Conservation (phyloP, 2,113 vertebrate genomes). For the Shinisaurus crocodilurus region DNA sequence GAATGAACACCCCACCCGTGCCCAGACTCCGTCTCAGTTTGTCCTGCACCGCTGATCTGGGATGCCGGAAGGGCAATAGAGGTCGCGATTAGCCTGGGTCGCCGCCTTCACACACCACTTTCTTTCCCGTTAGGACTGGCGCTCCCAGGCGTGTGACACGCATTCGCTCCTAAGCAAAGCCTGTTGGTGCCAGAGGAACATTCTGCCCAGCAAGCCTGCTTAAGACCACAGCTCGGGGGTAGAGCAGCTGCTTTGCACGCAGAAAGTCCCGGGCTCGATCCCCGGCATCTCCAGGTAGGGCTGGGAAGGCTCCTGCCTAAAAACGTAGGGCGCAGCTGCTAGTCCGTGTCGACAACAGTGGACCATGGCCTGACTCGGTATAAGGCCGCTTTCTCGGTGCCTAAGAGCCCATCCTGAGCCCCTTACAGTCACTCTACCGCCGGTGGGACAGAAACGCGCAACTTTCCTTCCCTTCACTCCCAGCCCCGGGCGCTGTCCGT, state of each 20-base stretch:
- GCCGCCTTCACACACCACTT: too few relatives aligned
- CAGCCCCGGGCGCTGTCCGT: too few relatives aligned
- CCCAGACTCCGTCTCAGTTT: not conserved
- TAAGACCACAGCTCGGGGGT: not conserved
- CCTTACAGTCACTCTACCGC: not conserved
- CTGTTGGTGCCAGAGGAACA: not conserved
- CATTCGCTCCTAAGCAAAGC: not conserved
- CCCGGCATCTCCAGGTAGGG: too few relatives aligned
- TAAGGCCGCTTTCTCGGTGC: not conserved
- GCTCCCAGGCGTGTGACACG: not conserved
- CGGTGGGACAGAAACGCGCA: not conserved
- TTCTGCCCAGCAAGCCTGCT: not conserved
- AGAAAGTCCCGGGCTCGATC: too few relatives aligned
- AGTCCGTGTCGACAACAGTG: too few relatives aligned
- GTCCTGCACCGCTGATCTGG: not conserved
- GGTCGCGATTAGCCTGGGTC: too few relatives aligned
- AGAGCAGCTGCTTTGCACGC: too few relatives aligned
- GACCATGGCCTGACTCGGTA: too few relatives aligned
- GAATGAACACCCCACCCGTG: not conserved
- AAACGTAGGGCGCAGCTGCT: too few relatives aligned
- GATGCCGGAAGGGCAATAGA: not conserved
- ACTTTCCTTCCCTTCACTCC: not conserved
- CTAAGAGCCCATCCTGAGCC: not conserved
- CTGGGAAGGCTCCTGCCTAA: too few relatives aligned
- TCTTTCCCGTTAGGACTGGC: not conserved